phyloP scores from a whole-genome alignment of 2,113 vertebrate species.

The Stigmatopora nigra region DNA sequence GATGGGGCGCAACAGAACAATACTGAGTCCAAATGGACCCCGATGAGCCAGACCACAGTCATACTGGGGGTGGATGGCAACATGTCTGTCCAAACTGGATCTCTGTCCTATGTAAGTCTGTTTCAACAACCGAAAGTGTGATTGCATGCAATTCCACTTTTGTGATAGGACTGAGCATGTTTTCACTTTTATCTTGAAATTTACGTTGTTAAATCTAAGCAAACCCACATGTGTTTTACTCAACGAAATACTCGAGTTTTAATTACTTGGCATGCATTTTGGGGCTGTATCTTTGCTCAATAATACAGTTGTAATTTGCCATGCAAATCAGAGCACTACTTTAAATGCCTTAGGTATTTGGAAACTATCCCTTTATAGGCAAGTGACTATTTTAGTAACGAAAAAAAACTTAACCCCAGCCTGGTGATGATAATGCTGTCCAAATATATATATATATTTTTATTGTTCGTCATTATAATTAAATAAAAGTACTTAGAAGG shows the following conservation, averaged over 20 bases:
- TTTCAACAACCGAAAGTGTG: slow-evolving; percentile 1
- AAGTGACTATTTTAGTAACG: too few relatives aligned
- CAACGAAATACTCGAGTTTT: neutral
- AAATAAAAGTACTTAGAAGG: too few relatives aligned
- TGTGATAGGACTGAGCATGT: neutral
- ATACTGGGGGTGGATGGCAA: slow-evolving; percentile 89
- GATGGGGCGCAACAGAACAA: slow-evolving; percentile 80
- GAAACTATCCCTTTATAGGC: too few relatives aligned
- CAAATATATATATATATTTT: too few relatives aligned
- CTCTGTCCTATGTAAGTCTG: slow-evolving; percentile 78
- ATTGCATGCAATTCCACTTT: neutral
- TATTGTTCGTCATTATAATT: too few relatives aligned
- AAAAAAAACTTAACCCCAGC: too few relatives aligned
- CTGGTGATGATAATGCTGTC: too few relatives aligned
- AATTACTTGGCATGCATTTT: neutral
- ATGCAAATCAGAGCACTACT: too few relatives aligned
- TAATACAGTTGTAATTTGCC: too few relatives aligned
- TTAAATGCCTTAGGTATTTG: too few relatives aligned
- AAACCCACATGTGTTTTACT: neutral
- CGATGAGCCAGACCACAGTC: slow-evolving; percentile 92
- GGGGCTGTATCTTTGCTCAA: too few relatives aligned
- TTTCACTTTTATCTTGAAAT: neutral
- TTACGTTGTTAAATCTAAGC: neutral
- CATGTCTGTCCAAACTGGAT: slow-evolving; percentile 83
- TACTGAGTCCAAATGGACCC: slow-evolving; percentile 77